Conservation (phyloP, 1,140 invertebrate species). For the Plutomurus gul region DNA sequence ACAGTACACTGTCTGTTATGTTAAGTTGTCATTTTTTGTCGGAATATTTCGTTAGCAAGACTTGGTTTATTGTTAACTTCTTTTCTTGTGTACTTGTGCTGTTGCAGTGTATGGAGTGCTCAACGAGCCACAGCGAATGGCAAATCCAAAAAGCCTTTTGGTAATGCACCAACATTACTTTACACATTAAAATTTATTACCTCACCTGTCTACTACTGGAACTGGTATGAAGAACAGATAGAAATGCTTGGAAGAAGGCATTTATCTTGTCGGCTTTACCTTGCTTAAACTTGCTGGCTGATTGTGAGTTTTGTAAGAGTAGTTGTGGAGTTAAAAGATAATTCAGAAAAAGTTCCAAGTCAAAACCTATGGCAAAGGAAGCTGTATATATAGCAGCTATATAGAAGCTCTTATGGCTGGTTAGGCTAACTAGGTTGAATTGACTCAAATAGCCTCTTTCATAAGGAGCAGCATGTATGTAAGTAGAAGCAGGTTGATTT, state of each 20-base stretch:
- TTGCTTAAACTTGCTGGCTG: neutral
- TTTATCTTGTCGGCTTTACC: neutral
- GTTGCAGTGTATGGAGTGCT: neutral
- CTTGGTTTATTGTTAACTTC: conserved; percentile 15
- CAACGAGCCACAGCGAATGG: conserved; percentile 18
- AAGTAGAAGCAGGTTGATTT: neutral
- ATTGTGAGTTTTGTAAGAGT: neutral
- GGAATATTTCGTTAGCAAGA: conserved; percentile 22
- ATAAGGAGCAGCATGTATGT: neutral
- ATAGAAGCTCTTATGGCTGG: neutral
- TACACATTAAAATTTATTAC: conserved; percentile 49
- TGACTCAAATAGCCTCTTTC: neutral
- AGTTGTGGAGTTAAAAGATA: too few relatives aligned
- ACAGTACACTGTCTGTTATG: neutral
- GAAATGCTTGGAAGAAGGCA: neutral
- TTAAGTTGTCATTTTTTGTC: conserved; percentile 28
- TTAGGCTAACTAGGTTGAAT: conserved; percentile 6
- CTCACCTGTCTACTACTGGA: conserved; percentile 47
- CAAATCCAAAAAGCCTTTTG: conserved; percentile 7
- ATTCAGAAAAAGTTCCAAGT: too few relatives aligned
- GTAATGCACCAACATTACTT: conserved; percentile 27
- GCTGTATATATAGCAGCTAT: too few relatives aligned
- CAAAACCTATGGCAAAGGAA: too few relatives aligned
- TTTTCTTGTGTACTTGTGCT: too few relatives aligned
- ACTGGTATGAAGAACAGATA: conserved; percentile 34